phyloP scores from a whole-genome alignment of 2,888 invertebrate species.

The Parnassius orleans region DNA sequence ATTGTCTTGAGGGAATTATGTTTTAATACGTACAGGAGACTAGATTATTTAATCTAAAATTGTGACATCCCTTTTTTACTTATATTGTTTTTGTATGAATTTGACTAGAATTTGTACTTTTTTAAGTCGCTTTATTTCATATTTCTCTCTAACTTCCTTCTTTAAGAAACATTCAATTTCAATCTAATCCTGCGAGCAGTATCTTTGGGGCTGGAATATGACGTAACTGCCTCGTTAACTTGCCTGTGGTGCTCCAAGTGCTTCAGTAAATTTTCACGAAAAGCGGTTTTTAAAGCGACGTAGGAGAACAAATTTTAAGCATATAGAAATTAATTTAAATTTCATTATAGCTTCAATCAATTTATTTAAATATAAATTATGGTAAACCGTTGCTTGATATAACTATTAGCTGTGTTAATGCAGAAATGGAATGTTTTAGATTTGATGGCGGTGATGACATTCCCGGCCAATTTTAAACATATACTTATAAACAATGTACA shows the following conservation, averaged over 20 bases:
- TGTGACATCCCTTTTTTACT: neutral
- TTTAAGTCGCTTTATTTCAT: neutral
- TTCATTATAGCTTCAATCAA: too few species aligned
- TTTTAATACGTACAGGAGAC: conserved; percentile 29
- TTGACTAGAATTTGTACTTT: neutral
- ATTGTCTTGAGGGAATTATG: conserved; percentile 45
- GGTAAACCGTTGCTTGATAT: too few species aligned
- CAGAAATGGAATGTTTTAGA: too few species aligned
- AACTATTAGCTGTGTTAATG: too few species aligned
- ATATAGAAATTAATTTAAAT: too few species aligned
- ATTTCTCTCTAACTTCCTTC: conserved; percentile 5
- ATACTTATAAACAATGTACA: too few species aligned
- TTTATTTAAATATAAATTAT: too few species aligned
- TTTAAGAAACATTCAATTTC: conserved; percentile 55
- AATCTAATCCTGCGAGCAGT: conserved; percentile 56
- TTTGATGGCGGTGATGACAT: too few species aligned
- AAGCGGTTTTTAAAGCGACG: conserved; percentile 39
- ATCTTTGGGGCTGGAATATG: conserved; percentile 49
- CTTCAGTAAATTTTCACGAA: conserved; percentile 44
- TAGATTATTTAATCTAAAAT: conserved; percentile 30
- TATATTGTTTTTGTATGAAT: neutral
- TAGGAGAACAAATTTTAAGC: conserved; percentile 17
- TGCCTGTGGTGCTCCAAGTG: conserved; percentile 32
- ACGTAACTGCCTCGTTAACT: conserved; percentile 54
- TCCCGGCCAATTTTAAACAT: too few species aligned